These are phyloP conservation scores for Noctua pronuba DNA, from an alignment of 2,888 invertebrate genomes.

Conservation along the genomic window DNA sequence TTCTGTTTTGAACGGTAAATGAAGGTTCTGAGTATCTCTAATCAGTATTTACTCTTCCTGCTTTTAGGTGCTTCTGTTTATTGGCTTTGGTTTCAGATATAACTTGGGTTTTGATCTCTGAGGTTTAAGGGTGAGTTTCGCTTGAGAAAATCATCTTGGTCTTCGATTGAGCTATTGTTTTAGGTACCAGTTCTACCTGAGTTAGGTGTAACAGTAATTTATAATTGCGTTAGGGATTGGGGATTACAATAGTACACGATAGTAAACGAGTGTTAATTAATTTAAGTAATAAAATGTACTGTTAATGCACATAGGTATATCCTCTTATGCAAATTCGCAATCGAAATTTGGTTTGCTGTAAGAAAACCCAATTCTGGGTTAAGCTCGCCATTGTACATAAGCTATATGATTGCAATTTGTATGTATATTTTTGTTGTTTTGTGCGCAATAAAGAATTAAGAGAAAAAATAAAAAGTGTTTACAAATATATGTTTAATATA, in stretches of 20 bases:
- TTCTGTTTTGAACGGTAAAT: slow-evolving; percentile 29
- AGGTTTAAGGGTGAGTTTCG: background rate
- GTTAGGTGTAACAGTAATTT: background rate
- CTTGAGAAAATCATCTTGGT: background rate
- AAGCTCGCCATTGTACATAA: too few species aligned
- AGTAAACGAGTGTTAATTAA: background rate
- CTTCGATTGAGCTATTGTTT: background rate
- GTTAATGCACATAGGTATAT: too few species aligned
- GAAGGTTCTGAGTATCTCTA: slow-evolving; percentile 2
- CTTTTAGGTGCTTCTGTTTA: background rate
- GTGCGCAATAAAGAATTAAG: too few species aligned
- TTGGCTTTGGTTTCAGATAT: background rate
- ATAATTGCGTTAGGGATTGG: background rate
- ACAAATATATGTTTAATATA: too few species aligned
- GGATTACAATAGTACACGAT: background rate
- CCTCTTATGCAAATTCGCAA: too few species aligned
- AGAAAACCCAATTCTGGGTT: too few species aligned
- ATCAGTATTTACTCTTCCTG: background rate
- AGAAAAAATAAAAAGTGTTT: too few species aligned
- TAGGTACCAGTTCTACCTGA: background rate
- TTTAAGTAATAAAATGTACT: too few species aligned
- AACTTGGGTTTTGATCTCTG: background rate
- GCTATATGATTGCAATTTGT: too few species aligned
- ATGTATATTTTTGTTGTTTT: too few species aligned
- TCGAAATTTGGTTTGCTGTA: too few species aligned